A percentile compares a stretch with the other conserved stretches of the same genome.
These are phyloP conservation scores for Agelastica alni DNA, from an alignment of 2,888 invertebrate genomes.

Conservation along the genomic window DNA sequence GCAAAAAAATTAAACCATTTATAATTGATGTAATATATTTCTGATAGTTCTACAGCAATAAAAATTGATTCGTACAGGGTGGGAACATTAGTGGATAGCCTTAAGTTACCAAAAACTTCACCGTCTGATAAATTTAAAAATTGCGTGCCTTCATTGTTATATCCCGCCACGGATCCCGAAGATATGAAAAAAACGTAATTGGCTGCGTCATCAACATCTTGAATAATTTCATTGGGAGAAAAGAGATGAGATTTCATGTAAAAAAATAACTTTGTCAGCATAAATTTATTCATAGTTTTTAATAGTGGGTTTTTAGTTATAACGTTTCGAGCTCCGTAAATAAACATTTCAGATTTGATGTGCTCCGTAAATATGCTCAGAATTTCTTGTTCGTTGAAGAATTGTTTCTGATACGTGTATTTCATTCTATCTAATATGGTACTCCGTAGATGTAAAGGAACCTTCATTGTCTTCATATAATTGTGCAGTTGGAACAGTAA, in stretches of 20 bases:
- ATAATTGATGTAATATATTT: too few relatives aligned
- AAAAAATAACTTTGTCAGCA: conserved; percentile 43
- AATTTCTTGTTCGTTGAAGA: conserved; percentile 57
- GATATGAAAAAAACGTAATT: conserved; percentile 61
- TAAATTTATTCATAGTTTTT: conserved; percentile 51
- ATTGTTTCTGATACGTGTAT: conserved; percentile 59
- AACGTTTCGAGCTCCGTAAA: conserved; percentile 56
- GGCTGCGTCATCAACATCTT: conserved; percentile 51
- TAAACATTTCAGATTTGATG: conserved; percentile 55
- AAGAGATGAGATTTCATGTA: conserved; percentile 21
- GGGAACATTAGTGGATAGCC: too few relatives aligned
- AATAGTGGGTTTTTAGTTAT: conserved; percentile 58
- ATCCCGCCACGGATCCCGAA: conserved; percentile 58
- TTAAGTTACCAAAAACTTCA: too few relatives aligned
- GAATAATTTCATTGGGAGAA: conserved; percentile 52
- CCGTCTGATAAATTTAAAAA: too few relatives aligned
- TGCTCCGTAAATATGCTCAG: conserved; percentile 48
- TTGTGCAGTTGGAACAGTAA: conserved; percentile 59
- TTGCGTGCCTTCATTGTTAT: too few relatives aligned
- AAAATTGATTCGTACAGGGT: too few relatives aligned
- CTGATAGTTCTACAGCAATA: too few relatives aligned
- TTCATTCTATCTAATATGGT: conserved; percentile 59
- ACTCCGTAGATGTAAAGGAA: conserved; percentile 56
- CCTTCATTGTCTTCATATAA: conserved; percentile 60
- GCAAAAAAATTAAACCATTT: too few relatives aligned